Base-by-base conservation (phyloP, 2,888 invertebrate genomes). In the Bedellia somnulentella region DNA sequence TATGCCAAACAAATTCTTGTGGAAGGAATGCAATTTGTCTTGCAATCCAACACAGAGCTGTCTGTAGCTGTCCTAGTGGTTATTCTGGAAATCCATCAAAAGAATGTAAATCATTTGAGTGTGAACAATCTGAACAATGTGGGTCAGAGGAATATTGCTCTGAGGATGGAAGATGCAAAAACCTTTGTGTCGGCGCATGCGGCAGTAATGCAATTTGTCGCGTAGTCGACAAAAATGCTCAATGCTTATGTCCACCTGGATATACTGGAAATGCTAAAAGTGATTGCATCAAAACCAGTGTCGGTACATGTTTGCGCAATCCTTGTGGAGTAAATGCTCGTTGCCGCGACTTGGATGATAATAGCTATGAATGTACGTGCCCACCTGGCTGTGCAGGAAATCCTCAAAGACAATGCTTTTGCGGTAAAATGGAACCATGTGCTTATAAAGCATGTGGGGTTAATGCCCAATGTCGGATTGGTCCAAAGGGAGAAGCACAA, bases 41-140 rank as follows among this genome's bases (percentile, higher is more conserved):
- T 38, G 83, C 89, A 0, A 83, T 86, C 2, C 86, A 87, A 40
- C 93, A 93, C 57, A 80, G 88, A 24, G 86, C 89, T 25, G 80
- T 93, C 3, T 94, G 94, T 52, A 80, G 89, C 34, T 94, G 94
- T 50, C 90, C 91, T 1, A 89, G 89, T 47, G 91, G 93, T 10
- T 89, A 80, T 49, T 86, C 86, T 40, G 91, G 91, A 1, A 89
- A 92, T 50, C 89, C 92, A 1, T 81, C 80, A 34, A 82, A 80
- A 38, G 81, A 83, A 46, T 92, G 92, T 46, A 80, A 81, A 36
- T 80, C 85, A 37, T 85, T 87, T 39, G 89, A 91, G 63, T 93
- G 93, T 45, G 76, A 81, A 31, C 71, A 75, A 28, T 85, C 90
- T 50, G 77, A 80, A 5, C 91, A 93, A 45, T 93, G 93, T 49